phyloP scores from a whole-genome alignment of 2,888 invertebrate genomes.

The Macaria liturata region DNA sequence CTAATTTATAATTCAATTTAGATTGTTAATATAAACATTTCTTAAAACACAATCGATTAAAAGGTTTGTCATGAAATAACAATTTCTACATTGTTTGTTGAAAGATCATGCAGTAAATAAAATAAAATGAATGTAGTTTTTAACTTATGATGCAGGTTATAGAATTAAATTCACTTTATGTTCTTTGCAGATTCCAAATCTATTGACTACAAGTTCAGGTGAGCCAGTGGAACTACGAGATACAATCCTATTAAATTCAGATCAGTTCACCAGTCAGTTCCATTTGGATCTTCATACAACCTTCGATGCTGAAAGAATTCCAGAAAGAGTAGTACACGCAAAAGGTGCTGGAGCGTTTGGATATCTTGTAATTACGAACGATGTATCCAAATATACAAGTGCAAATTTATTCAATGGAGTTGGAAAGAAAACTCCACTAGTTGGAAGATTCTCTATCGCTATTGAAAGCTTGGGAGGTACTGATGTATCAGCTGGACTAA shows the following conservation, averaged over 20 bases:
- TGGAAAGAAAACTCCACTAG: constrained; percentile 90
- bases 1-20: no score
- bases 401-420: constrained; percentile 88
- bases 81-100: no score
- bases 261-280: constrained; percentile 50
- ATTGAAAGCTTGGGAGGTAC: constrained; percentile 92
- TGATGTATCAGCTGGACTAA: constrained; percentile 91
- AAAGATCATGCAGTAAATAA: no score
- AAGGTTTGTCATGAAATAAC: no score
- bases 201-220: constrained; percentile 89
- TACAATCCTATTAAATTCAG: constrained; percentile 88
- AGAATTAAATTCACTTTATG: no score
- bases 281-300: constrained; percentile 74
- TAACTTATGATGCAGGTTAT: no score
- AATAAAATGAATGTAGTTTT: no score
- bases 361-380: constrained; percentile 92
- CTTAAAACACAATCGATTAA: no score
- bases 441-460: constrained; percentile 89
- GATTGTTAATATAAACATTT: no score
- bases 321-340: constrained; percentile 95
- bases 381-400: constrained; percentile 89
- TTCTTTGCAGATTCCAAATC: constrained; percentile 10
- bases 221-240: constrained; percentile 88
- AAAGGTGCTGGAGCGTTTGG: constrained; percentile 94
- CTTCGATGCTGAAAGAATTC: constrained; percentile 93